These are phyloP conservation scores for Lucifuga dentata DNA, from an alignment of 2,113 vertebrate genomes.

Conservation along the genomic window DNA sequence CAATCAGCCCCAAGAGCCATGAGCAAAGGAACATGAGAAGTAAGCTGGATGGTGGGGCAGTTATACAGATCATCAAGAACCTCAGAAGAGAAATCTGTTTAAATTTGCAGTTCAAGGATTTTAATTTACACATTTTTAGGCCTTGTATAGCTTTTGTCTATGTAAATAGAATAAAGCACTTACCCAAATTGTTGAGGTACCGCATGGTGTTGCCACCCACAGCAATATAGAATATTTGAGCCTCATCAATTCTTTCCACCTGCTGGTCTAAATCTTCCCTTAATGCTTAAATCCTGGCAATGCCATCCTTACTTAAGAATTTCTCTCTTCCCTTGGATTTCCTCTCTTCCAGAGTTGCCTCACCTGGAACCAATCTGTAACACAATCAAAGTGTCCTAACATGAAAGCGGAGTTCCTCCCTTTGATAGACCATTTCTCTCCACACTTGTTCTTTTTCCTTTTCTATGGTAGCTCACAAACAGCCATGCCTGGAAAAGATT, in stretches of 20 bases:
- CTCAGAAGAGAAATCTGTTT: constrained; percentile 27
- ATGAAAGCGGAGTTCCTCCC: constrained; percentile 80
- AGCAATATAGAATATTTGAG: constrained; percentile 46
- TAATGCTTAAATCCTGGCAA: constrained; percentile 60
- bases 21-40: too few species aligned
- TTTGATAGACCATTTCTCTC: constrained; percentile 79
- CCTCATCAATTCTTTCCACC: constrained; percentile 61
- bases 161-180: constrained; percentile 10
- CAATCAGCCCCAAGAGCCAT: constrained; percentile 83
- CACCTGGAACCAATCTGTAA: constrained; percentile 88
- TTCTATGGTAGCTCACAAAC: constrained; percentile 50
- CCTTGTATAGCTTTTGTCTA: constrained; percentile 12
- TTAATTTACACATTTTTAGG: constrained; percentile 28
- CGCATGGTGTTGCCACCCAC: constrained; percentile 55
- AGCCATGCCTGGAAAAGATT: constrained; percentile 69
- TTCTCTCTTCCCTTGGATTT: constrained; percentile 59
- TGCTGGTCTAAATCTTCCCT: constrained; percentile 56
- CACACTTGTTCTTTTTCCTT: constrained; percentile 63
- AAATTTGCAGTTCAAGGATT: constrained; percentile 1
- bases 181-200: not conserved
- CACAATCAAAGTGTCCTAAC: constrained; percentile 81
- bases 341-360: constrained; percentile 51
- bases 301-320: constrained; percentile 54
- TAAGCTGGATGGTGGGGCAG: too few species aligned
- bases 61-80: constrained; percentile 28